Evolutionary conservation across 2,888 invertebrate species (phyloP).

Genomic region (Lamellibrachia satsuma): DNA sequence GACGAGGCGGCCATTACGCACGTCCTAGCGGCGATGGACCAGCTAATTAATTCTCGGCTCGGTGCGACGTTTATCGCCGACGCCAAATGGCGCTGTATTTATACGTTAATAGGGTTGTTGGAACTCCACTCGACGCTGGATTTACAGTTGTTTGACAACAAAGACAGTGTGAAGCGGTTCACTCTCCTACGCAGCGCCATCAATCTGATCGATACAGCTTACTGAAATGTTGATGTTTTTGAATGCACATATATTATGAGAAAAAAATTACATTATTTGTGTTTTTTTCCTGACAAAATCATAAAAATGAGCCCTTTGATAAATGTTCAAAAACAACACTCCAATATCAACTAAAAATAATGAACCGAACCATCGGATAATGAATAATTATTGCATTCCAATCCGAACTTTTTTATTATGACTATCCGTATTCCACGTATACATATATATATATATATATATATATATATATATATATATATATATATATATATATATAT

Average conservation of each 20-base stretch:
- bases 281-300: not conserved
- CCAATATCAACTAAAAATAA: not conserved
- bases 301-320: not conserved
- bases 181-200: not conserved
- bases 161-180: not conserved
- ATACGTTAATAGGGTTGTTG: slow-evolving; percentile 6
- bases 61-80: not conserved
- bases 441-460: too few species aligned
- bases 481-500: too few species aligned
- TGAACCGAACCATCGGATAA: too few species aligned
- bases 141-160: not conserved
- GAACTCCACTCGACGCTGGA: not conserved
- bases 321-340: not conserved
- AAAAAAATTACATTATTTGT: not conserved
- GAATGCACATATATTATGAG: not conserved
- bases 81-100: slow-evolving; percentile 13
- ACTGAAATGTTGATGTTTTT: not conserved
- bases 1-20: not conserved
- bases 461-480: too few species aligned
- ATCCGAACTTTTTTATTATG: too few species aligned
- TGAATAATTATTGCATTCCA: too few species aligned
- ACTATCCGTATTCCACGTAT: too few species aligned
- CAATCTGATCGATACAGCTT: not conserved
- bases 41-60: not conserved
- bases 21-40: not conserved